A percentile compares a stretch with the other conserved stretches of the same genome.
phyloP scores from a whole-genome alignment of 2,797 vertebrate genomes.

The Cichlasoma orientale region DNA sequence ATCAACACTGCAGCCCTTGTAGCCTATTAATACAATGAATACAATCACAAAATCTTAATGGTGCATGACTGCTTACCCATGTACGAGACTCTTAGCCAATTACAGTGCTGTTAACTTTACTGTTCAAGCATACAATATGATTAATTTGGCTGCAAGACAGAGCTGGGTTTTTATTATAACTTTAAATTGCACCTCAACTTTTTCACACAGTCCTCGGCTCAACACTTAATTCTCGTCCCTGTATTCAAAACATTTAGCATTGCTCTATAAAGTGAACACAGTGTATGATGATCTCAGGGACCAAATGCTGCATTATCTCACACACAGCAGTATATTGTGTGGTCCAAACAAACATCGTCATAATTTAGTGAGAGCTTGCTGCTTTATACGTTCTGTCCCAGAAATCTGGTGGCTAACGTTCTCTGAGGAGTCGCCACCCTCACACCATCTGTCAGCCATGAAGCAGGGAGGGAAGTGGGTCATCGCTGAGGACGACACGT shows the following conservation, averaged over 20 bases:
- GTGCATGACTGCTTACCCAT: not conserved
- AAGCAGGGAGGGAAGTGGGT: constrained; percentile 39
- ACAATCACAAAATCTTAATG: not conserved
- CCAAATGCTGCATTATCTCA: not conserved
- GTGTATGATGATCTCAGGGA: not conserved
- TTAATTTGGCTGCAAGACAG: not conserved
- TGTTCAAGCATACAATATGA: not conserved
- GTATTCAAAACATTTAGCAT: not conserved
- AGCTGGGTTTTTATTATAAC: not conserved
- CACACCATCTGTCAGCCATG: constrained; percentile 51
- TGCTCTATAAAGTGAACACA: not conserved
- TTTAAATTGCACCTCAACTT: not conserved
- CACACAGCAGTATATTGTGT: not conserved
- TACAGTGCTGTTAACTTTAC: not conserved
- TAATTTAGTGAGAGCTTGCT: constrained; percentile 23
- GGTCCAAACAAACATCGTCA: not conserved
- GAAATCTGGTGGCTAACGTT: constrained; percentile 37
- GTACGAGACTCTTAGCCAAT: not conserved
- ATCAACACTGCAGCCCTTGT: not conserved
- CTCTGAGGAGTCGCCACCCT: constrained; percentile 34
- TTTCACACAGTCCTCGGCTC: not conserved
- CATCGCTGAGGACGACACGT: constrained; percentile 1
- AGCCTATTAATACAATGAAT: not conserved
- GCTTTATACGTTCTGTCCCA: constrained; percentile 27
- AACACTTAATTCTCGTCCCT: not conserved